Evolutionary conservation across 2,113 vertebrate species (phyloP).

Genomic region (Octodon degus): DNA sequence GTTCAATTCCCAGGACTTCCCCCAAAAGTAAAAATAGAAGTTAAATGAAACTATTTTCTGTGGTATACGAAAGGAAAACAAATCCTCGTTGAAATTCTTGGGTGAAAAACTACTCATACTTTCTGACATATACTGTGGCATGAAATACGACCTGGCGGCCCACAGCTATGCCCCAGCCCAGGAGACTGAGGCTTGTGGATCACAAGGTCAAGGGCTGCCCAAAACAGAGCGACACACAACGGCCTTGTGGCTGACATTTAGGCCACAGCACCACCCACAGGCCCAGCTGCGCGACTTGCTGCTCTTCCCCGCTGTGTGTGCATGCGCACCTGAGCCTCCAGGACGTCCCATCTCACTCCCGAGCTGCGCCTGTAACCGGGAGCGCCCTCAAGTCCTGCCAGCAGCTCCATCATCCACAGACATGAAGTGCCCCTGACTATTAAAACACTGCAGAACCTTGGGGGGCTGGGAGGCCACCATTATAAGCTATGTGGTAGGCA

Average conservation of each 20-base stretch:
- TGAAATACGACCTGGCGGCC: background rate
- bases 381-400: background rate
- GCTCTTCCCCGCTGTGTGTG: background rate
- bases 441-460: background rate
- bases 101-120: background rate
- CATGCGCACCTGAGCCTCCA: background rate
- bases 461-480: background rate
- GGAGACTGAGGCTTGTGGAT: background rate
- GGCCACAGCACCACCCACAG: background rate
- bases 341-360: too few species aligned
- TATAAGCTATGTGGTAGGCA: background rate
- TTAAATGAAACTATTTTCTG: conserved; percentile 42
- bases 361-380: background rate
- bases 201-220: background rate
- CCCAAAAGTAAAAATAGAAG: background rate
- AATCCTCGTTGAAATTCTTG: background rate
- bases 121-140: background rate
- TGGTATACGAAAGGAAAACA: conserved; percentile 32
- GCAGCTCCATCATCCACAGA: background rate
- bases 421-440: background rate
- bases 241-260: background rate
- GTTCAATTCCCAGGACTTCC: too few species aligned
- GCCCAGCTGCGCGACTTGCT: background rate
- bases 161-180: background rate
- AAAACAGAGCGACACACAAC: background rate